Percentiles rank a stretch among this genome's conserved stretches.
Conservation (phyloP, 1,140 invertebrate species). For the Leptonema lineaticorne region DNA sequence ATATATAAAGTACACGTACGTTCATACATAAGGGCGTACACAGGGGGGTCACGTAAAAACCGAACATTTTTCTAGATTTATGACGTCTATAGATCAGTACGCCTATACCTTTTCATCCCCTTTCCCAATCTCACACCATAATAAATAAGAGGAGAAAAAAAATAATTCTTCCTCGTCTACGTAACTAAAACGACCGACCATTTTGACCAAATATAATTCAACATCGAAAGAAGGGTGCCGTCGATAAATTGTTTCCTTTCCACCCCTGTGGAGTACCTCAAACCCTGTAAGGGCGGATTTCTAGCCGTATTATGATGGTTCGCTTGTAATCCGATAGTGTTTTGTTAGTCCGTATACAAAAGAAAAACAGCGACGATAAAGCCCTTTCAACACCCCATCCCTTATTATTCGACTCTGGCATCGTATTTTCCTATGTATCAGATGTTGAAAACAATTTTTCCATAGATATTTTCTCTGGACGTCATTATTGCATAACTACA, state of each 20-base stretch:
- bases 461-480: too few species aligned
- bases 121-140: not conserved
- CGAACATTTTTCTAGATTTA: slow-evolving; percentile 38
- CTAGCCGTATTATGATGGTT: slow-evolving; percentile 28
- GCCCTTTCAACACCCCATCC: not conserved
- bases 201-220: slow-evolving; percentile 43
- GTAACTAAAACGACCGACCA: slow-evolving; percentile 36
- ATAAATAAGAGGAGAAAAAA: too few species aligned
- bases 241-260: slow-evolving; percentile 42
- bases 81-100: slow-evolving; percentile 35
- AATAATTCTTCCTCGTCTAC: slow-evolving; percentile 36
- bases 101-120: slow-evolving; percentile 37
- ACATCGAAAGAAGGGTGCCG: slow-evolving; percentile 41
- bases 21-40: too few species aligned
- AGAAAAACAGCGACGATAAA: slow-evolving; percentile 2
- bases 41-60: slow-evolving; percentile 35
- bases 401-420: not conserved
- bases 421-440: too few species aligned
- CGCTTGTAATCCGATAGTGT: slow-evolving; percentile 29
- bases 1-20: slow-evolving; percentile 32
- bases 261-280: slow-evolving; percentile 9
- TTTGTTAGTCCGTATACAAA: slow-evolving; percentile 17
- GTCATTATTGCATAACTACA: not conserved
- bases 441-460: slow-evolving; percentile 15
- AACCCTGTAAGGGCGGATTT: not conserved